Percentiles rank a stretch among this genome's conserved stretches.
Evolutionary conservation across 2,888 invertebrate species (phyloP).

Genomic region (Xestia ashworthii): DNA sequence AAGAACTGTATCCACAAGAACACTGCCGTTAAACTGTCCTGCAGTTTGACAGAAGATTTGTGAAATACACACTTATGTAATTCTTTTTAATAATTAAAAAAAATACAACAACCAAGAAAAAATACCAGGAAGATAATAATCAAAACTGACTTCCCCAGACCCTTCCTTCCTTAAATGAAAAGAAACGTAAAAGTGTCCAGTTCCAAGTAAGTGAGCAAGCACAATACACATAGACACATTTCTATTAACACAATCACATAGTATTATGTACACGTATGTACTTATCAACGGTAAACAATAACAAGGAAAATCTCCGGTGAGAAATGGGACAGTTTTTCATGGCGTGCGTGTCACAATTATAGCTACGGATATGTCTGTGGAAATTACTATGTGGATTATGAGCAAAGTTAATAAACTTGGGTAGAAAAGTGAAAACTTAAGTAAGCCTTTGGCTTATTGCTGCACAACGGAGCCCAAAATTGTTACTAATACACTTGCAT

Average conservation of each 20-base stretch:
- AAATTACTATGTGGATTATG: conserved; percentile 50
- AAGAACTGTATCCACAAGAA: too few species aligned
- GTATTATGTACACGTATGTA: conserved; percentile 58
- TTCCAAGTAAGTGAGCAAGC: conserved; percentile 36
- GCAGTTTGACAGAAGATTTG: too few species aligned
- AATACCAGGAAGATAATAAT: background rate
- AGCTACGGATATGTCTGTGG: conserved; percentile 51
- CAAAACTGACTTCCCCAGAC: background rate
- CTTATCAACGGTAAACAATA: conserved; percentile 75
- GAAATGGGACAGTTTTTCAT: conserved; percentile 85
- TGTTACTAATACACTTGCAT: background rate
- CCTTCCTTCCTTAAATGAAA: conserved; percentile 19
- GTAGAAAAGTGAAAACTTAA: conserved; percentile 27
- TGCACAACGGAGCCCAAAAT: background rate
- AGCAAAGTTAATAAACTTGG: conserved; percentile 12
- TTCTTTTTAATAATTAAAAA: too few species aligned
- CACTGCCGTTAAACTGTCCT: too few species aligned
- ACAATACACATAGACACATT: conserved; percentile 58
- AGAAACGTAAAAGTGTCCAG: conserved; percentile 44
- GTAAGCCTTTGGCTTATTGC: background rate
- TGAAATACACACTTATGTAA: too few species aligned
- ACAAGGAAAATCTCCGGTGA: conserved; percentile 83
- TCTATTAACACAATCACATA: conserved; percentile 58
- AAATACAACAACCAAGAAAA: background rate
- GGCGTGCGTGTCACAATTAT: conserved; percentile 48